Conservation (phyloP, 2,888 invertebrate species). For the Acanthopleura granulata region DNA sequence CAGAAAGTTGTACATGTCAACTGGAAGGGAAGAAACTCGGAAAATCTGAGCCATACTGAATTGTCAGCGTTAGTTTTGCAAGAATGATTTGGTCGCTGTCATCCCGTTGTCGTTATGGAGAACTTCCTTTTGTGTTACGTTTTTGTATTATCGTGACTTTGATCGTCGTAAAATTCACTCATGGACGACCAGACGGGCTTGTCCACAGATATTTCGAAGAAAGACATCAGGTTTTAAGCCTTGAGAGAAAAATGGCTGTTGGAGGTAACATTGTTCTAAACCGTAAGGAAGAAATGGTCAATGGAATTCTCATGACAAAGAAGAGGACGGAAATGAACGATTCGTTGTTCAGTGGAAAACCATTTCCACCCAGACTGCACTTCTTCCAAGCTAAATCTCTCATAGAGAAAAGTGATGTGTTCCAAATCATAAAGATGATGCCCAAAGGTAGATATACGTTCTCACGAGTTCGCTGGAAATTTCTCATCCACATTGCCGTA, state of each 20-base stretch:
- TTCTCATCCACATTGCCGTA: no score
- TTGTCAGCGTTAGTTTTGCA: no score
- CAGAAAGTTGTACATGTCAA: no score
- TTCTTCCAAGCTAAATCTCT: constrained; percentile 34
- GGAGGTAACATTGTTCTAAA: constrained; percentile 13
- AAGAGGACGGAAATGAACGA: neutral
- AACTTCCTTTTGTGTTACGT: no score
- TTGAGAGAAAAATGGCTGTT: neutral
- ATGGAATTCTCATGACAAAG: neutral
- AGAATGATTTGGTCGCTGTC: no score
- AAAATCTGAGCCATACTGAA: no score
- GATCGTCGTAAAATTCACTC: no score
- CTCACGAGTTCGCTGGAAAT: no score
- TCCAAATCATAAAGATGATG: constrained; percentile 41
- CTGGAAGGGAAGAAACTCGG: no score
- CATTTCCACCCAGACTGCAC: constrained; percentile 32
- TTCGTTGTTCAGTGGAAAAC: neutral
- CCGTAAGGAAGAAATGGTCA: constrained; percentile 13
- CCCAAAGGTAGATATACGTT: constrained; percentile 41
- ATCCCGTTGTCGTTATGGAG: no score
- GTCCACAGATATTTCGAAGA: neutral
- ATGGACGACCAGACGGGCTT: no score
- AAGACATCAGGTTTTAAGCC: neutral
- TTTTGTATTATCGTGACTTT: no score
- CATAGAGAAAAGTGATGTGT: constrained; percentile 39